Evolutionary conservation across 2,888 invertebrate species (phyloP), one percentile per base, ranked within the genome.

Genomic region (Pyrochroa serraticornis): DNA sequence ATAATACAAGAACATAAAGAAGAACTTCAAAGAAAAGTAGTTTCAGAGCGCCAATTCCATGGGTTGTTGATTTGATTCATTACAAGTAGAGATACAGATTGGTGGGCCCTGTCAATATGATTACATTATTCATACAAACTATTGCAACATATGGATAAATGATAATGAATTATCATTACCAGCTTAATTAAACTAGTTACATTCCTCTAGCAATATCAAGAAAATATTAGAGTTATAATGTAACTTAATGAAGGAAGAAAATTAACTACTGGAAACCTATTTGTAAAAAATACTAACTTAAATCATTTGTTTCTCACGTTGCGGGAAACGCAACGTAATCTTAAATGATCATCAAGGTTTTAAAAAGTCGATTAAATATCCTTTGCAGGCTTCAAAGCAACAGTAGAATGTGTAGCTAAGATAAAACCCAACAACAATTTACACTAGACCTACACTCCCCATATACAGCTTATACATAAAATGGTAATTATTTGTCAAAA

Each of bases 401-500:
- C 75, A 73, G 72, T 67, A 66, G 72, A 70, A 67, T 68, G 65
- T 62, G 63, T 50, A 62, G 46, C 61, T 58, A 63, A 64, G 50
- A 61, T 60, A 63, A 74, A 77, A 76, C 74, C 75, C 77, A 77
- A 76, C 75, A 77, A 77, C 70, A 74, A 75, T 75, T 71, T 78
- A 76, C 74, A 76, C 74, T 77, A 77, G 68, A 75, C 71, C 77
- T 77, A 77, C 70, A 72, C 72, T 75, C 74, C 75, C 75, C 68
- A 73, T 76, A 76, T 77, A 76, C 75, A 76, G 71, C 75, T 77
- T 78, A 78, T 75, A 77, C 70, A 74, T 72, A 72, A 71, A 73
- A 73, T 77, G 77, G 77, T 78, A 77, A 77, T 77, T 75, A 77
- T 77, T 76, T 77, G 77, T 77, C 77, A 77, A 78, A 78, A 78